Conservation (phyloP, 2,113 vertebrate species). For the Lynx canadensis region DNA sequence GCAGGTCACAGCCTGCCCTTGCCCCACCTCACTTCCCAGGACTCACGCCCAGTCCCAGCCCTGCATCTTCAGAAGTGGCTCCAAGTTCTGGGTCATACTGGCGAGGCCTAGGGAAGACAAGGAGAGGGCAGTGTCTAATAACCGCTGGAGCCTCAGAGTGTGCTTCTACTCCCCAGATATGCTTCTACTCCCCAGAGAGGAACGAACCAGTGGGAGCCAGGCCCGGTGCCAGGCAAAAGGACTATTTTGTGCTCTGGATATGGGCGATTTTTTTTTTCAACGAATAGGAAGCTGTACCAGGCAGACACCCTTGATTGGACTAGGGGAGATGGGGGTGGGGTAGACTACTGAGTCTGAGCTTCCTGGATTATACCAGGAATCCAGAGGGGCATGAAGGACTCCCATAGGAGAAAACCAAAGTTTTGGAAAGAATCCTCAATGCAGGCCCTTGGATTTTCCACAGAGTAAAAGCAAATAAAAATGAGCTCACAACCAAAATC, state of each 20-base stretch:
- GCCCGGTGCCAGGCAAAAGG: neutral
- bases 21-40: neutral
- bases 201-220: rapidly evolving
- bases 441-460: neutral
- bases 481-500: neutral
- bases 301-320: neutral
- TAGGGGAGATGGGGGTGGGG: neutral
- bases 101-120: conserved; percentile 86
- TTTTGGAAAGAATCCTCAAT: neutral
- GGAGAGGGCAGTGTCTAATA: neutral
- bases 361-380: neutral
- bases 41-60: conserved; percentile 96
- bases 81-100: conserved; percentile 88
- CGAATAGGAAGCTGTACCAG: neutral
- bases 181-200: neutral
- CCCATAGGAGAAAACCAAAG: neutral
- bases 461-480: neutral
- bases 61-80: conserved; percentile 89
- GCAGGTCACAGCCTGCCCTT: rapidly evolving
- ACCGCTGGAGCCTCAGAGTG: neutral
- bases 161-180: neutral
- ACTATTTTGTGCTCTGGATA: too few species aligned
- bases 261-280: neutral
- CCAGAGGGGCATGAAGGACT: neutral
- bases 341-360: neutral